Base-by-base conservation (phyloP, 1,140 invertebrate genomes). In the Penaeus chinensis region DNA sequence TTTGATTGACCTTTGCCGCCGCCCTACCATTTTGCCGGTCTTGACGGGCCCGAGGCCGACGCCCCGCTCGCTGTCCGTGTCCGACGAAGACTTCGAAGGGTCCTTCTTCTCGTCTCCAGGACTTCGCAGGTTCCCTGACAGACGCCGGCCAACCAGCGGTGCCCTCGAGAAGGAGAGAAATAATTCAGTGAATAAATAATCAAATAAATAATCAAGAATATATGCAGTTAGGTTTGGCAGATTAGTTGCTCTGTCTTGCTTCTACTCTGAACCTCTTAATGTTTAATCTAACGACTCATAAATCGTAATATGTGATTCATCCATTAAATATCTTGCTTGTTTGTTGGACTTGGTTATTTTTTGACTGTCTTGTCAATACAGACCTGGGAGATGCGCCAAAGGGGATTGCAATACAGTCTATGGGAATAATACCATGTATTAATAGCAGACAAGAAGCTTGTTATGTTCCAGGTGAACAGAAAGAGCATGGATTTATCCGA, bases 21-120 rank as follows among this genome's bases (percentile, higher is more conserved):
- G 24, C 22, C 62, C 74, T 16, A 84, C 89, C 77, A 87, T 69
- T 66, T 60, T 87, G 63, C 61, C 71, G 24, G 85, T 71, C 42
- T 71, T 84, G 63, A 89, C 54, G 11, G 84, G 85, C 76, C 79
- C 80, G 18, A 86, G 77, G n/a, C 42, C 80, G 18, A 86, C 63
- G n/a, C 42, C 89, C 71, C 83, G 82, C 61, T 90, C 89, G 61
- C 89, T 90, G 87, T 90, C 89, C 8, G 87, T 90, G 76, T 90
- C 89, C 19, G 89, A 90, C 54, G 89, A 90, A 19, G 89, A 90
- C 80, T 90, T 90, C 5, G 87, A 87, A 10, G 87, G 86, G 22
- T 90, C 89, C 81, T 87, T 86, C 74, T 90, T 90, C 66, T 90
- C 89, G 65, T 90, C 89, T 19, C 87, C 84, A 2, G 89, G 80